Base-by-base conservation (phyloP, 2,797 vertebrate species). In the Semotilus atromaculatus region DNA sequence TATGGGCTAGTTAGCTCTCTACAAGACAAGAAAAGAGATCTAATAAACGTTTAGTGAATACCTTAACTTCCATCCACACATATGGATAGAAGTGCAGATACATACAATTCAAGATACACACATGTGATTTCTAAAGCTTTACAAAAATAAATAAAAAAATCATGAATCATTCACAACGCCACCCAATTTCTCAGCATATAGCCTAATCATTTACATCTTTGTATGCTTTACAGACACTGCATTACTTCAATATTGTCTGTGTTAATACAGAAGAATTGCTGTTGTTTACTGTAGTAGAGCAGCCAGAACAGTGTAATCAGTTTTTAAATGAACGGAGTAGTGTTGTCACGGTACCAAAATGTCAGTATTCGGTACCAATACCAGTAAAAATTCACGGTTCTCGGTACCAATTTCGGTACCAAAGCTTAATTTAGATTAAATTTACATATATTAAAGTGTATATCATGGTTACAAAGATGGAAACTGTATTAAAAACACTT, bases 1-100 rank as follows among this genome's bases (percentile, higher is more conserved):
- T 58, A 68, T 70, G 45, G 45, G 51, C 67, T 73, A 58, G 19
- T 71, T 71, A 53, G 29, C 71, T 76, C 78, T 79, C 51, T 36
- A 78, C 51, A 85, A 84, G 26, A 81, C 86, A 83, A 81, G 40
- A 45, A 73, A 31, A 29, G 64, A 79, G 84, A 86, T 85, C 73
- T 75, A 82, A 81, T 75, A 81, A 84, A 76, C 11, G 23, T 73
- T 66, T 81, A 76, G 72, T 71, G 73, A 82, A 70, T 77, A 55
- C 64, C 29, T 31, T 45, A 48, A 48, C 36, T 60, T 67, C 70
- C 6, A 64, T 26, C 9, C 23, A 68, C 23, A 45, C 51, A 73
- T 7, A 40, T 7, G 14, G 19, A 68, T n/a, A 23, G 23, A 68
- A 31, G 18, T 68, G 36, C 36, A 7, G 6, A 38, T 38, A 38